Conservation (phyloP, 2,797 vertebrate species). For the Lutjanus campechanus region DNA sequence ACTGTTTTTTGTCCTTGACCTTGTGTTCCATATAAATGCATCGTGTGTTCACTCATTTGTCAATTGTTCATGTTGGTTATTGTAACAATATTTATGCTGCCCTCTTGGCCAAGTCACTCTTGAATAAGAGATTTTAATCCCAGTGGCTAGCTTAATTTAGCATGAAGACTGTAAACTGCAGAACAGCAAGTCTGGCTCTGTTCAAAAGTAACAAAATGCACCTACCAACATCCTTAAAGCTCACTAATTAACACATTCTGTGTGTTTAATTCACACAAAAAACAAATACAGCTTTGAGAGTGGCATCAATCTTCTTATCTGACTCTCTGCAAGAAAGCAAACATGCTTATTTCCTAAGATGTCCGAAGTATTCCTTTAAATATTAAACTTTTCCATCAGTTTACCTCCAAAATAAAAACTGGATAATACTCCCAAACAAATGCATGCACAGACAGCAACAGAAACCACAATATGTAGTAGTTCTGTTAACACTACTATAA, state of each 20-base stretch:
- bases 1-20: too few relatives aligned
- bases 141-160: background rate
- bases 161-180: background rate
- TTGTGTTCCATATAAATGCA: too few relatives aligned
- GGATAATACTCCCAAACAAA: too few relatives aligned
- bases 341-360: background rate
- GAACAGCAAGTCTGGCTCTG: background rate
- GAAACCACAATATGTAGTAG: too few relatives aligned
- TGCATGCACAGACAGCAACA: too few relatives aligned
- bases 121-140: too few relatives aligned
- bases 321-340: background rate
- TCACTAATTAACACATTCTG: background rate
- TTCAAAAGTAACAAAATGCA: background rate
- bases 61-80: too few relatives aligned
- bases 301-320: background rate
- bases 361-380: background rate
- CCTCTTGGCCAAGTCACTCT: too few relatives aligned
- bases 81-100: too few relatives aligned
- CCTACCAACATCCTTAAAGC: background rate
- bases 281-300: background rate
- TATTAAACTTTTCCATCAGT: background rate
- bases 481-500: too few relatives aligned
- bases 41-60: too few relatives aligned
- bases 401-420: constrained; percentile 4
- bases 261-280: background rate